A percentile compares a stretch with the other conserved stretches of the same genome.
Evolutionary conservation across 2,113 vertebrate species (phyloP).

Genomic region (Rousettus leschenaultii): DNA sequence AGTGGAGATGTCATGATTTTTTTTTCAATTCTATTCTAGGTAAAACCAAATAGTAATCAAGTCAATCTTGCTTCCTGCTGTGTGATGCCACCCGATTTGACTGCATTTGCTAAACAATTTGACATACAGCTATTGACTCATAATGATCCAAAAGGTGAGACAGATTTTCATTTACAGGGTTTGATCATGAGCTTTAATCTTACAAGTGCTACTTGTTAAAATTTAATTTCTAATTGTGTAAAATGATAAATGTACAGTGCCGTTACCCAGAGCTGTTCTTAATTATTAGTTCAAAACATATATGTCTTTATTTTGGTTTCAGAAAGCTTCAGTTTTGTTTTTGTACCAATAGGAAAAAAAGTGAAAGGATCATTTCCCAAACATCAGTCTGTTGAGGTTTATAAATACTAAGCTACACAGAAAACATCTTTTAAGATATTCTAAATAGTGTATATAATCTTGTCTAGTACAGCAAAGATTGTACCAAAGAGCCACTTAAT

Average conservation of each 20-base stretch:
- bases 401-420: not conserved
- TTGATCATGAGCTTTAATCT: slow-evolving; percentile 14
- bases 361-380: not conserved
- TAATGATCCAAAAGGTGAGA: slow-evolving; percentile 96
- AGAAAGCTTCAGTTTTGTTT: slow-evolving; percentile 12
- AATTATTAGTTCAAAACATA: not conserved
- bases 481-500: not conserved
- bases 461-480: not conserved
- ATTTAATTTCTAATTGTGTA: slow-evolving; percentile 21
- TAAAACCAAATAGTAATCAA: slow-evolving; percentile 98
- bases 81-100: slow-evolving; percentile 98
- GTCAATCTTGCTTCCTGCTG: slow-evolving; percentile 99
- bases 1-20: not conserved
- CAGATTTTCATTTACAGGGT: not conserved
- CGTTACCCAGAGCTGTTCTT: not conserved
- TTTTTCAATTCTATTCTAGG: slow-evolving; percentile 80
- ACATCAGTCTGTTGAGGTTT: not conserved
- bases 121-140: slow-evolving; percentile 98
- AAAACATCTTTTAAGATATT: not conserved
- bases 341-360: not conserved
- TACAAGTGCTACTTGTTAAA: not conserved
- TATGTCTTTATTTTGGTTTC: slow-evolving; percentile 6
- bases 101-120: slow-evolving; percentile 96
- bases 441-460: not conserved
- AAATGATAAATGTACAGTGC: not conserved